A percentile compares a stretch with the other conserved stretches of the same genome.
These are phyloP conservation scores for Chaetorhynchus papuensis DNA, from an alignment of 2,113 vertebrate genomes.

Conservation along the genomic window DNA sequence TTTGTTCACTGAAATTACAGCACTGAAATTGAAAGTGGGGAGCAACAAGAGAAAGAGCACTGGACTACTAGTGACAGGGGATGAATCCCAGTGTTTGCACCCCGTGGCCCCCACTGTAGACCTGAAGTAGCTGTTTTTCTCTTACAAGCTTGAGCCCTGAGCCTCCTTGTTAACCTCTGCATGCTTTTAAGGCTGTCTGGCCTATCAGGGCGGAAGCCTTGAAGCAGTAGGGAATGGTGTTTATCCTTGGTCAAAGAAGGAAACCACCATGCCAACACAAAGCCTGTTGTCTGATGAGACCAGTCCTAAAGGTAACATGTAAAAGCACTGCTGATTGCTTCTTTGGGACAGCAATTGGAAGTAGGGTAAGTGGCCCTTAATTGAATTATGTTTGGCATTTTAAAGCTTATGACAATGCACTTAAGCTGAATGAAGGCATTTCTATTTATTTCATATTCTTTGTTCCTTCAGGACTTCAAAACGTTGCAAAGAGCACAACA, in stretches of 20 bases:
- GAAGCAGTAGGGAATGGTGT: not conserved
- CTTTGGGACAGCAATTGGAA: not conserved
- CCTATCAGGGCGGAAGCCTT: fast-evolving
- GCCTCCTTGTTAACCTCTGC: not conserved
- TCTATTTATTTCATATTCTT: not conserved
- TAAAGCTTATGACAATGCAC: not conserved
- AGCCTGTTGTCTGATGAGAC: not conserved
- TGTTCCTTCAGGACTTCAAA: not conserved
- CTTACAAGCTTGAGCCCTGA: not conserved
- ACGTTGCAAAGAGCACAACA: not conserved
- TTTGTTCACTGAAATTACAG: not conserved
- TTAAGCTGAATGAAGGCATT: not conserved
- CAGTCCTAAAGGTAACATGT: not conserved
- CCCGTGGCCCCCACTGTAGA: fast-evolving
- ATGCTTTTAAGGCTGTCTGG: not conserved
- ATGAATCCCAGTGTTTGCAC: fast-evolving
- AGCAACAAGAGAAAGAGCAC: not conserved
- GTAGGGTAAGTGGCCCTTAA: not conserved
- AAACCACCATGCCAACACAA: not conserved
- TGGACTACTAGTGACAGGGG: not conserved
- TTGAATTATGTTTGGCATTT: not conserved
- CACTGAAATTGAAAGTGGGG: not conserved
- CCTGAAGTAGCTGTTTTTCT: not conserved
- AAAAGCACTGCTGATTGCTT: not conserved
- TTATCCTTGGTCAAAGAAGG: not conserved